Evolutionary conservation across 2,797 vertebrate species (phyloP).

Genomic region (Notolabrus celidotus): DNA sequence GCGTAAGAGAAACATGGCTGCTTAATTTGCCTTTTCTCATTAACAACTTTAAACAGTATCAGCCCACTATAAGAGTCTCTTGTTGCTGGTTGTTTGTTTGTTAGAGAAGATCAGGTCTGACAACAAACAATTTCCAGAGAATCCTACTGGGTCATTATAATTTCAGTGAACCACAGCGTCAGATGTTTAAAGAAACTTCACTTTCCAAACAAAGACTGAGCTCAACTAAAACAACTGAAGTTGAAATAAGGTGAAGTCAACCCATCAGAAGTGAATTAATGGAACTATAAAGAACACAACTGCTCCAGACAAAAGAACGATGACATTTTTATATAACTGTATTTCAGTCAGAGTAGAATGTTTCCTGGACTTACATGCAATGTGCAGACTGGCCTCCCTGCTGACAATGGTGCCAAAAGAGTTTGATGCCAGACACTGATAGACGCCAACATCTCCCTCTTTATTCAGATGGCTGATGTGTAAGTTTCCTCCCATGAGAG

Average conservation of each 20-base stretch:
- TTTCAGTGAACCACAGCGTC: slow-evolving; percentile 41
- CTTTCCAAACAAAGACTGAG: slow-evolving; percentile 44
- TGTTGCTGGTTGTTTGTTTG: slow-evolving; percentile 25
- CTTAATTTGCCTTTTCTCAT: slow-evolving; percentile 39
- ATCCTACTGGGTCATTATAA: slow-evolving; percentile 44
- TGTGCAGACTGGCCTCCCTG: slow-evolving; percentile 92
- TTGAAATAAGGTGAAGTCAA: slow-evolving; percentile 23
- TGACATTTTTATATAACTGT: neutral
- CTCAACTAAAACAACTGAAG: slow-evolving; percentile 19
- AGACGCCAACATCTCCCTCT: slow-evolving; percentile 90
- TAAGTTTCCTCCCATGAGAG: slow-evolving; percentile 90
- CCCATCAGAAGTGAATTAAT: slow-evolving; percentile 4
- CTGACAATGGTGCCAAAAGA: slow-evolving; percentile 93
- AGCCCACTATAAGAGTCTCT: slow-evolving; percentile 9
- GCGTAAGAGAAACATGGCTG: neutral
- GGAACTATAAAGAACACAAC: slow-evolving; percentile 1
- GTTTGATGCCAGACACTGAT: slow-evolving; percentile 95
- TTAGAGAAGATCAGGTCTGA: slow-evolving; percentile 34
- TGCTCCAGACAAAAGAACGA: neutral
- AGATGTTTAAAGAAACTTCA: slow-evolving; percentile 47
- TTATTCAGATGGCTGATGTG: slow-evolving; percentile 92
- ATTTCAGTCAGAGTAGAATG: neutral
- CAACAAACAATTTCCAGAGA: slow-evolving; percentile 44
- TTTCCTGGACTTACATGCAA: slow-evolving; percentile 91
- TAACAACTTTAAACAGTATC: slow-evolving; percentile 25